Percentiles rank a stretch among this genome's conserved stretches.
phyloP scores from a whole-genome alignment of 2,888 invertebrate species.

The Steinernema carpocapsae region DNA sequence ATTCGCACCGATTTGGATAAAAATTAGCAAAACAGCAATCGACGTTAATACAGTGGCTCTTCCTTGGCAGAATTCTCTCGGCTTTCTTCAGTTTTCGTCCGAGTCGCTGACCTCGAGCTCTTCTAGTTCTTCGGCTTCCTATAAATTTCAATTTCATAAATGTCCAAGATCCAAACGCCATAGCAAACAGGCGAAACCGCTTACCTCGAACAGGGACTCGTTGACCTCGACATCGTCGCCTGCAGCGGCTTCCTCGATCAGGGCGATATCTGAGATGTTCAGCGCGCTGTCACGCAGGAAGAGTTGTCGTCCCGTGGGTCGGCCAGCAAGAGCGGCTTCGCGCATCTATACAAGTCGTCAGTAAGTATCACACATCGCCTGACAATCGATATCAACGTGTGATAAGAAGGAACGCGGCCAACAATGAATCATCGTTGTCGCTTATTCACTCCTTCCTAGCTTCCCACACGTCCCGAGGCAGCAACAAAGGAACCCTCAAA shows the following conservation, averaged over 20 bases:
- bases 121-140: conserved; percentile 37
- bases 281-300: conserved; percentile 90
- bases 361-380: conserved; percentile 7
- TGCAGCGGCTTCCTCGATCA: conserved; percentile 71
- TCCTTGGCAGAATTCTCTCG: background rate
- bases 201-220: conserved; percentile 81
- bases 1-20: conserved; percentile 6
- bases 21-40: conserved; percentile 24
- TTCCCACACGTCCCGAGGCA: no score
- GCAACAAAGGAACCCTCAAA: no score
- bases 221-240: conserved; percentile 83
- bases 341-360: conserved; percentile 48
- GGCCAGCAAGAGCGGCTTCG: conserved; percentile 55
- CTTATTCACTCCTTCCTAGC: background rate
- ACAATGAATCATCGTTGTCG: conserved; percentile 7
- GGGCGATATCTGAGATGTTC: conserved; percentile 87
- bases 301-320: conserved; percentile 80
- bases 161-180: background rate
- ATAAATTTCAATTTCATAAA: background rate
- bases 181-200: background rate
- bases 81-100: conserved; percentile 39
- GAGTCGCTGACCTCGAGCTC: conserved; percentile 41
- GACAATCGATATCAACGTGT: conserved; percentile 2
- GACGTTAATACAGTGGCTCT: background rate
- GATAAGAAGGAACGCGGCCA: conserved; percentile 17